These are phyloP conservation scores for Leptarthrus brevirostris DNA, from an alignment of 2,888 invertebrate species.

Conservation along the genomic window DNA sequence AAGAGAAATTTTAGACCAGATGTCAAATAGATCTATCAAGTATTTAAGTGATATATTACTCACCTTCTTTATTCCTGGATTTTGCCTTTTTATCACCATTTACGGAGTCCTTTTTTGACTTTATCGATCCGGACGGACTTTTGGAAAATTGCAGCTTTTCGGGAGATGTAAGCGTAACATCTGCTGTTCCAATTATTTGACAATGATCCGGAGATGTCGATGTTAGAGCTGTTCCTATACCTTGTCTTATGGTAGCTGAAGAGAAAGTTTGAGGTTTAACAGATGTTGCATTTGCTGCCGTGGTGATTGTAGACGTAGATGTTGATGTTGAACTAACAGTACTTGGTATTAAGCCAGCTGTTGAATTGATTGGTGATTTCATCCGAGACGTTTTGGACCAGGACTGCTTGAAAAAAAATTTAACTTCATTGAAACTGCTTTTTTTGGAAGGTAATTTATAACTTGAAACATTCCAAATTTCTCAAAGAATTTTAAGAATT, in stretches of 20 bases:
- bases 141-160: constrained; percentile 67
- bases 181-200: constrained; percentile 62
- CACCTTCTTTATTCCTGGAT: constrained; percentile 66
- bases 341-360: constrained; percentile 20
- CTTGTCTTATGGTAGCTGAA: constrained; percentile 65
- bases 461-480: neutral
- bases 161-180: constrained; percentile 62
- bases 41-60: neutral
- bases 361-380: constrained; percentile 56
- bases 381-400: constrained; percentile 59
- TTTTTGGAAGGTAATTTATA: too few relatives aligned
- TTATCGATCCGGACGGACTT: constrained; percentile 70
- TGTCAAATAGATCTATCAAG: too few relatives aligned
- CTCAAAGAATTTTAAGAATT: neutral
- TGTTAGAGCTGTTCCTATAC: constrained; percentile 64
- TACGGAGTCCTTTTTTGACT: constrained; percentile 69
- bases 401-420: constrained; percentile 55
- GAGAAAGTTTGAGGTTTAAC: constrained; percentile 62
- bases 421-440: neutral
- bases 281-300: constrained; percentile 53
- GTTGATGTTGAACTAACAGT: constrained; percentile 55
- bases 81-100: constrained; percentile 65
- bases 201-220: constrained; percentile 64
- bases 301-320: constrained; percentile 58
- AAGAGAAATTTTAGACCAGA: neutral